A percentile compares a stretch with the other conserved stretches of the same genome.
Evolutionary conservation across 2,888 invertebrate genomes (phyloP).

Genomic region (Platycnemis pennipes): DNA sequence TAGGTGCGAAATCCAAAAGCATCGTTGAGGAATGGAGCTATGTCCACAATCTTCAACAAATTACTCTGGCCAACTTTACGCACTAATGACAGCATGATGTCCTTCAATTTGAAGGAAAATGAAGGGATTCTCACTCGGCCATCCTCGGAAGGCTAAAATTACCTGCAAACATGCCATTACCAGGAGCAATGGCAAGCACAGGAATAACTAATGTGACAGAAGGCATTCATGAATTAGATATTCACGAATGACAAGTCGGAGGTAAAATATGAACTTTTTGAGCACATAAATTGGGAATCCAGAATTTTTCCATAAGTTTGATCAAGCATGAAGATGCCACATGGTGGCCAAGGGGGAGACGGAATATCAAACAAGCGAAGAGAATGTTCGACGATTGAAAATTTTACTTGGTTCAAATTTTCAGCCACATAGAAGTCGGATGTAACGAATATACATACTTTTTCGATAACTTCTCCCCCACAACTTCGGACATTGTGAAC

Average conservation of each 20-base stretch:
- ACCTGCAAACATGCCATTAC: constrained; percentile 33
- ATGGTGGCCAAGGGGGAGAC: not conserved
- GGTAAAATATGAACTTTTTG: not conserved
- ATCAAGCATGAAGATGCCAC: constrained; percentile 2
- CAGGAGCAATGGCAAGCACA: not conserved
- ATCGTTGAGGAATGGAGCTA: not conserved
- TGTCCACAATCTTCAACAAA: constrained; percentile 36
- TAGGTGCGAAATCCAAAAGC: constrained; percentile 35
- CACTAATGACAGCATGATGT: constrained; percentile 56
- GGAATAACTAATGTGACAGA: not conserved
- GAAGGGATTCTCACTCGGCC: constrained; percentile 44
- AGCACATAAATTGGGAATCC: not conserved
- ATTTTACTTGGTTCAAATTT: not conserved
- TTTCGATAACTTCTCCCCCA: constrained; percentile 84
- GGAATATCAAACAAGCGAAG: not conserved
- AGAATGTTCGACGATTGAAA: not conserved
- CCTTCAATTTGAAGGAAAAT: constrained; percentile 26
- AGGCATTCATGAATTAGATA: not conserved
- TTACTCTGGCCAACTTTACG: constrained; percentile 53
- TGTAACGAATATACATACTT: constrained; percentile 81
- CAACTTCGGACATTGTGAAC: constrained; percentile 81
- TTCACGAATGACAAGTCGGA: not conserved
- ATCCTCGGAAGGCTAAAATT: constrained; percentile 46
- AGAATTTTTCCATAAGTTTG: not conserved
- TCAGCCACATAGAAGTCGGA: not conserved